Evolutionary conservation across 1,140 invertebrate genomes (phyloP).

Genomic region (Gryllus bimaculatus): DNA sequence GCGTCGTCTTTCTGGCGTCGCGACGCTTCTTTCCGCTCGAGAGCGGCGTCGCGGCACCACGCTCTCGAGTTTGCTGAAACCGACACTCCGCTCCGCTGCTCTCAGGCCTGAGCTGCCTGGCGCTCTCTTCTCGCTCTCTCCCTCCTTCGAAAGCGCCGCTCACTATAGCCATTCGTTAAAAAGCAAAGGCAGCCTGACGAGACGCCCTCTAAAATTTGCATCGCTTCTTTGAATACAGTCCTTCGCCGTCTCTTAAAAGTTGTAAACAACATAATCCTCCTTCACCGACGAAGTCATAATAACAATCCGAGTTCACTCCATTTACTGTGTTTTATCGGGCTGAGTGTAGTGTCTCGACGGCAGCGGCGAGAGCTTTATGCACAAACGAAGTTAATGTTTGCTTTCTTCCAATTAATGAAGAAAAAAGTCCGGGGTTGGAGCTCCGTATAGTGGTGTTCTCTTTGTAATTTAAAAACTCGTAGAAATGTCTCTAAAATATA

Average conservation of each 20-base stretch:
- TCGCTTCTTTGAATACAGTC: not conserved
- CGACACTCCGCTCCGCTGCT: no score
- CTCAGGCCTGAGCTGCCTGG: no score
- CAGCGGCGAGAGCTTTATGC: not conserved
- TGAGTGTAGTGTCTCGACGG: not conserved
- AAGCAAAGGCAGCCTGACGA: not conserved
- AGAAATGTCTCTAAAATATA: not conserved
- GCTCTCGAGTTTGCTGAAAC: no score
- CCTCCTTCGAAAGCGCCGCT: no score
- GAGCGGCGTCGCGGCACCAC: no score
- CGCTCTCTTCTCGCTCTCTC: no score
- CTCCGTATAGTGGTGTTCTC: not conserved
- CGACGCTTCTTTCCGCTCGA: no score
- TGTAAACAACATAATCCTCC: not conserved
- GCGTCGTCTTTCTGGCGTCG: no score
- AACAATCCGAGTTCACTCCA: not conserved
- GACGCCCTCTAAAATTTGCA: not conserved
- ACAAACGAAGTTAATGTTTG: not conserved
- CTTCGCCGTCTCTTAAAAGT: not conserved
- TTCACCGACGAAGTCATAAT: not conserved
- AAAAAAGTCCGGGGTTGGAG: not conserved
- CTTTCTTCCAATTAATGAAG: not conserved
- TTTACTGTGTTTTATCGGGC: not conserved
- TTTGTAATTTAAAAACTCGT: not conserved
- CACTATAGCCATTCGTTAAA: not conserved